Base-by-base conservation (phyloP, 92 coral and sea anemone species). In the Phymanthus crucifer region DNA sequence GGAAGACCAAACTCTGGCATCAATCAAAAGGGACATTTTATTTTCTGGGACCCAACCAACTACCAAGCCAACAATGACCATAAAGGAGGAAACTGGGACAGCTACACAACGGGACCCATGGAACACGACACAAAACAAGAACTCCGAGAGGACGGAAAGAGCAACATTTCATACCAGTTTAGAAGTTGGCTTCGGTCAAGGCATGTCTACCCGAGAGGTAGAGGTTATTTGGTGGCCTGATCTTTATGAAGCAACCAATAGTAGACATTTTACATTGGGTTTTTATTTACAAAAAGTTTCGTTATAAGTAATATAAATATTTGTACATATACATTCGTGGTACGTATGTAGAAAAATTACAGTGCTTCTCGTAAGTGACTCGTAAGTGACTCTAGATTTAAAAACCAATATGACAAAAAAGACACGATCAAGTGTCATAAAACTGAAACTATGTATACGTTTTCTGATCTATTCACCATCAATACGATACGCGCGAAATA, bases 31-130 rank as follows among this genome's bases (percentile, higher is more conserved):
- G 66, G 66, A 57, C 5, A 57, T 57, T 24, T 21, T 57, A 24
- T 57, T 57, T 24, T 57, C 66, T 58, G 66, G 66, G 12, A 58
- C 66, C 11, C 29, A 24, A 58, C 13, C 2, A 58, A 58, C 13
- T n/a, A 58, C 11, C 29, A 58, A 32, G 31, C 66, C 31, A 12
- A 6, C 66, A 12, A 58, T 21, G 66, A 58, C 66, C 6, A 24
- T 58, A 58, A 32, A 58, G 10, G 66, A 58, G 66, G 66, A 24
- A 58, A 58, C 24, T 19, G 66, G 24, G 66, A 32, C 14, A 19
- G 64, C 64, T 54, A 24, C 64, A 16, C n/a, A 54, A 54, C 64
- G 64, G 19, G 64, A 54, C 23, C 64, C 64, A 54, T 54, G 64
- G 29, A 54, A 19, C 23, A 18, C 7, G 7, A 54, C n/a, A 14